Conservation (phyloP, 2,888 invertebrate species). For the Pseudococcus longispinus region DNA sequence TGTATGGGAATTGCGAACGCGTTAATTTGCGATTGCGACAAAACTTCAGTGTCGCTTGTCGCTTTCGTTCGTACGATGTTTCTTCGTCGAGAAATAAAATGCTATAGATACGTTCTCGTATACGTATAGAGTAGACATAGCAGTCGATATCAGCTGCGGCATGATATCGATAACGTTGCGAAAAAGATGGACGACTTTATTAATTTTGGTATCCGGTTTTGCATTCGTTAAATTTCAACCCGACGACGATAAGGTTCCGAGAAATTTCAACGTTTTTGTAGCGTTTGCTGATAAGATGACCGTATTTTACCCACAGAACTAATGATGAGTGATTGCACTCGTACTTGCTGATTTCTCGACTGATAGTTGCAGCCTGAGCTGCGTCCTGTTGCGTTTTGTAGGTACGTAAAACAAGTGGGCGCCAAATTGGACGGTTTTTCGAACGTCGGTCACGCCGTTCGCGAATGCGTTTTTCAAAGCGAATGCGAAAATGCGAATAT, state of each 20-base stretch:
- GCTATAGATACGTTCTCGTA: background rate
- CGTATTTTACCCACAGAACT: background rate
- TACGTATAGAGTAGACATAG: background rate
- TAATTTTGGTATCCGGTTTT: conserved; percentile 20
- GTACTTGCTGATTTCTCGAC: background rate
- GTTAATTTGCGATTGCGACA: background rate
- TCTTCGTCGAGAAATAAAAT: background rate
- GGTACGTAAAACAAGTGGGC: background rate
- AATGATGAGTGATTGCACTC: background rate
- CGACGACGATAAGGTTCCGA: background rate
- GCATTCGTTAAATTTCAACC: background rate
- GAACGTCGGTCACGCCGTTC: background rate
- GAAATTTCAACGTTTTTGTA: background rate
- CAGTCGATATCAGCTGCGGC: background rate
- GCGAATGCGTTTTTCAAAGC: background rate
- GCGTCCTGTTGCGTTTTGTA: background rate
- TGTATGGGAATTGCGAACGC: conserved; percentile 2
- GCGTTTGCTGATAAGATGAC: background rate
- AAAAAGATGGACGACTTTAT: background rate
- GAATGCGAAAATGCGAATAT: too few species aligned
- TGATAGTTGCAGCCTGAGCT: background rate
- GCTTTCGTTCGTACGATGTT: background rate
- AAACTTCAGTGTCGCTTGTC: background rate
- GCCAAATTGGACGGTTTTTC: background rate
- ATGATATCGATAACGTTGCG: background rate